Evolutionary conservation across 2,797 vertebrate species (phyloP), one percentile per base, ranked within the genome.

Genomic region (Malurus leucopterus): DNA sequence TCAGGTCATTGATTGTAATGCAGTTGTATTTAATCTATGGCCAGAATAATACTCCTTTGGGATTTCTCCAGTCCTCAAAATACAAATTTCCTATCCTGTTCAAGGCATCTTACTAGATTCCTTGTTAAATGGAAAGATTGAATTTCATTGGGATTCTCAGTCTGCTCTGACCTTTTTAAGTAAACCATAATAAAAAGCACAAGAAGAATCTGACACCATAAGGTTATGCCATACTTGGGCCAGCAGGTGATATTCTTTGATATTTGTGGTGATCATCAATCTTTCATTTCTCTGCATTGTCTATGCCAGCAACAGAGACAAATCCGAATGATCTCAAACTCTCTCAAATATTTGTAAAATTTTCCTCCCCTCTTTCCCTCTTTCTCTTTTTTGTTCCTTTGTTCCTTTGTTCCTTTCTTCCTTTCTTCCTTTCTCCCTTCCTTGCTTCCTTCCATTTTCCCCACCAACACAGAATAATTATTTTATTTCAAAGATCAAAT

Each of bases 61-160:
- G 86, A 78, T 76, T 81, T 81, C 32, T 65, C 5, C n/a, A 69
- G 67, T 74, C 88, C 43, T 93, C 68, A 84, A 93, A 86, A 90
- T 84, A 82, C 72, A 90, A 69, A 80, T 87, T 93, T 70, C 69
- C 64, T 89, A 78, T 67, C 73, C 84, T 77, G 81, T 91, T 90
- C 59, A 82, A 83, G 80, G 85, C 90, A 91, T 91, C 93, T 92
- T 92, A 89, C 80, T 88, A 93, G 91, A 84, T 91, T 93, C 61
- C 85, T 95, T 96, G 94, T 95, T 95, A 96, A 96, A 95, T 85
- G 82, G 84, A 64, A 50, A 91, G 94, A 95, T 96, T 91, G 83
- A 94, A 95, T 96, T 96, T 96, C 96, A 96, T 74, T 93, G 63
- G 84, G 91, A 96, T 95, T 94, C 94, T 84, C 92, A 86, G 82